Evolutionary conservation across 1,140 invertebrate species (phyloP).

Genomic region (Ceratosolen solmsi): DNA sequence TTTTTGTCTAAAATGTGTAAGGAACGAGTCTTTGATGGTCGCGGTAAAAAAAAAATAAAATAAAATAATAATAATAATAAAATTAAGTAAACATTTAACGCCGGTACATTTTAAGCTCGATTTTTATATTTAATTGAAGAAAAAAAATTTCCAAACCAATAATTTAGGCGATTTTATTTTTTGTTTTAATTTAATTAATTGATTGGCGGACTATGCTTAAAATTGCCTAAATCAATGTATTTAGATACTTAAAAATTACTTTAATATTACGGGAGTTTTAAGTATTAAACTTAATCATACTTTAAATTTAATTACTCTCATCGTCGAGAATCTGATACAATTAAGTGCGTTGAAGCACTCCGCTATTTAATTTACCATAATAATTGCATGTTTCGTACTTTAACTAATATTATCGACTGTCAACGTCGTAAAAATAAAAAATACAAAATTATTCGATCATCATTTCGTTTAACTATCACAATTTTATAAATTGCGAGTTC

Average conservation of each 20-base stretch:
- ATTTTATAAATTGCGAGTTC: neutral
- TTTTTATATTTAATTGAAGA: no score
- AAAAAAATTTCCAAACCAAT: no score
- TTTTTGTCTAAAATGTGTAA: no score
- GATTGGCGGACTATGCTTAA: neutral
- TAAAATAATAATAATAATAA: no score
- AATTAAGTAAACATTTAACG: no score
- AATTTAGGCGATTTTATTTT: no score
- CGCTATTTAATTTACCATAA: constrained; percentile 2
- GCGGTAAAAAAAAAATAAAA: no score
- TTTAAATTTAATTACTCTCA: constrained; percentile 17
- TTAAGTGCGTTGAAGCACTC: neutral
- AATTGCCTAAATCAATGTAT: neutral
- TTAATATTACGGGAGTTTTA: neutral
- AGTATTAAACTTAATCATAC: constrained; percentile 21
- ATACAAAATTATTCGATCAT: neutral
- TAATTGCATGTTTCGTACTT: neutral
- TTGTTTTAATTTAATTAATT: constrained; percentile 1
- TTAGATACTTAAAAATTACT: neutral
- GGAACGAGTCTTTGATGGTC: no score
- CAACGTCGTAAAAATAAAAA: neutral
- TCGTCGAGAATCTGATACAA: neutral
- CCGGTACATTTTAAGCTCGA: no score
- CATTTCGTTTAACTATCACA: neutral
- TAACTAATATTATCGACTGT: neutral